Percentiles rank a stretch among this genome's conserved stretches.
Evolutionary conservation across 2,888 invertebrate species (phyloP).

Genomic region (Oxystoma pomonae): DNA sequence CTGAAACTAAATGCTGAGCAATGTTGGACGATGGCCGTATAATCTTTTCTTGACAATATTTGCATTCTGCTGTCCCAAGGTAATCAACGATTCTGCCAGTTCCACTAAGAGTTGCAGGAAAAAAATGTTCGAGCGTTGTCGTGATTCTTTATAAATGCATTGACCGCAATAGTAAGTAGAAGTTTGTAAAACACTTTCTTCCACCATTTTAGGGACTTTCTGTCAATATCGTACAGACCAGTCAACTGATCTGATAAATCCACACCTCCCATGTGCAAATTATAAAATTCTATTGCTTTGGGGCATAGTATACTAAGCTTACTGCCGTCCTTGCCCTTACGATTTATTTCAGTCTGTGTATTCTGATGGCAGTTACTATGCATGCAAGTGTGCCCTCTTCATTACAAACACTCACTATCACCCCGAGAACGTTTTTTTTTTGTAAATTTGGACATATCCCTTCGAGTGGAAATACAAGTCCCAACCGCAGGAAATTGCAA

Average conservation of each 20-base stretch:
- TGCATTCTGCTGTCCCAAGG: not conserved
- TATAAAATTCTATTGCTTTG: not conserved
- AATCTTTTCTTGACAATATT: not conserved
- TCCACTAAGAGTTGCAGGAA: not conserved
- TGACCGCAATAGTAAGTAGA: not conserved
- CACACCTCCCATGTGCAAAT: not conserved
- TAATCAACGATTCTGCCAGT: not conserved
- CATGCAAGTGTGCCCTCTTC: too few species aligned
- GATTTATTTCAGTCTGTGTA: not conserved
- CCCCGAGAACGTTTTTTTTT: not conserved
- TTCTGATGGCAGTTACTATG: not conserved
- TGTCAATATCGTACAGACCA: not conserved
- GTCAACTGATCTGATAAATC: not conserved
- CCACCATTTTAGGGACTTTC: not conserved
- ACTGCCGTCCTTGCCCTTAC: not conserved
- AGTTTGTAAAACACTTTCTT: not conserved
- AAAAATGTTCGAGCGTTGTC: not conserved
- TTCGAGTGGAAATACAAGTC: not conserved
- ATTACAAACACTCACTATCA: too few species aligned
- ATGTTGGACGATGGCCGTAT: too few species aligned
- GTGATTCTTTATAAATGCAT: not conserved
- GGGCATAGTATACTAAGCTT: not conserved
- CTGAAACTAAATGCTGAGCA: too few species aligned
- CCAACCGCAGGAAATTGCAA: not conserved
- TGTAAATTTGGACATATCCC: not conserved